A percentile compares a stretch with the other conserved stretches of the same genome.
Conservation (phyloP, 2,797 vertebrate genomes). For the Cossypha caffra region DNA sequence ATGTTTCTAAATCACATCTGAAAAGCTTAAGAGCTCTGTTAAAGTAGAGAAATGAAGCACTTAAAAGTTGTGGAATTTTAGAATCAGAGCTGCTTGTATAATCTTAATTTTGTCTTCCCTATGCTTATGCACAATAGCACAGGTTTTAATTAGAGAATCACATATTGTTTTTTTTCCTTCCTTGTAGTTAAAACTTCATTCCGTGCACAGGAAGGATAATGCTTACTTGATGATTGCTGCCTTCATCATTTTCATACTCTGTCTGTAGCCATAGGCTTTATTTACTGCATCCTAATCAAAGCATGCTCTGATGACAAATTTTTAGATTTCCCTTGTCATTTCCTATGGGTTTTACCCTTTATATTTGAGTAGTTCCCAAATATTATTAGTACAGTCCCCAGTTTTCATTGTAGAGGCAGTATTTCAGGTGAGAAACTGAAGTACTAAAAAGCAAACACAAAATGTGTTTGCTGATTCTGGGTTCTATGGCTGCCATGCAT, state of each 20-base stretch:
- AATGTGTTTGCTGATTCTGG: not conserved
- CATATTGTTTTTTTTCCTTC: not conserved
- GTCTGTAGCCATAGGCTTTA: not conserved
- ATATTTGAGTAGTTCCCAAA: not conserved
- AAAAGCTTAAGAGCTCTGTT: not conserved
- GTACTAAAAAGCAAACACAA: not conserved
- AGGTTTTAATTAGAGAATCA: slow-evolving; percentile 3
- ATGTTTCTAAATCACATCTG: not conserved
- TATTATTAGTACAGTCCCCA: not conserved
- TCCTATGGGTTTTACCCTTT: not conserved
- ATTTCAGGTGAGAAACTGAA: not conserved
- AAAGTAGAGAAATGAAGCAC: not conserved
- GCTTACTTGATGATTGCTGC: not conserved
- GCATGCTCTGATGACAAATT: not conserved
- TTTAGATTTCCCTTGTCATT: not conserved
- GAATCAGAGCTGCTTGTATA: not conserved
- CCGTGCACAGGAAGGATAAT: not conserved
- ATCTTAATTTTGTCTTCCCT: not conserved
- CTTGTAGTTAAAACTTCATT: not conserved
- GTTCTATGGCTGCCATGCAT: not conserved
- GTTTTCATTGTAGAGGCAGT: not conserved
- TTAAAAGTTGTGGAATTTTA: not conserved
- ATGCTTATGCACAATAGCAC: not conserved
- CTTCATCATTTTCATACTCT: not conserved
- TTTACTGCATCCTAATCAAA: slow-evolving; percentile 15